Evolutionary conservation across 2,888 invertebrate genomes (phyloP).

Genomic region (Amphipoea lucens): DNA sequence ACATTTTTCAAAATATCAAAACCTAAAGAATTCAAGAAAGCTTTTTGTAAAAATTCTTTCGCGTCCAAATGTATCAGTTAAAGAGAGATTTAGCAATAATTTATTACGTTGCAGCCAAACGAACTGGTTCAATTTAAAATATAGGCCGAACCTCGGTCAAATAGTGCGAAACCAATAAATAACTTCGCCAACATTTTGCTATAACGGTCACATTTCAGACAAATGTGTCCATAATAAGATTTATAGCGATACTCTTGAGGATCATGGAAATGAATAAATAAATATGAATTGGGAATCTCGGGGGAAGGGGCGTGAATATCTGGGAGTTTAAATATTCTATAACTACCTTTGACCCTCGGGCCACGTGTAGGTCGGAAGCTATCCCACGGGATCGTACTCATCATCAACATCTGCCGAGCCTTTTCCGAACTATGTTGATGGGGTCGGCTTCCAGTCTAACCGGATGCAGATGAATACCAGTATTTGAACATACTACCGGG

Average conservation of each 20-base stretch:
- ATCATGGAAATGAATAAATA: background rate
- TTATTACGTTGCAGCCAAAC: conserved; percentile 45
- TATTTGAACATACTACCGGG: too few species aligned
- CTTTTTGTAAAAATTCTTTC: background rate
- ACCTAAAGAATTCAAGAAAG: background rate
- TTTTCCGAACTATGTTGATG: too few species aligned
- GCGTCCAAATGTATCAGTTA: background rate
- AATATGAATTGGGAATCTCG: background rate
- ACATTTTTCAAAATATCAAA: background rate
- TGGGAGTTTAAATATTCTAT: background rate
- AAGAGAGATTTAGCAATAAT: conserved; percentile 14
- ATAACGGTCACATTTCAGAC: conserved; percentile 24
- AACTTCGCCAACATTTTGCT: conserved; percentile 25
- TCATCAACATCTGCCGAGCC: too few species aligned
- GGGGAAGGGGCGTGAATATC: background rate
- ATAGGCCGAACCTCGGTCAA: conserved; percentile 26
- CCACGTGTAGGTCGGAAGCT: too few species aligned
- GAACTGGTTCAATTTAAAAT: conserved; percentile 37
- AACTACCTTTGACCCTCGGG: too few species aligned
- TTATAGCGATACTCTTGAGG: conserved; percentile 32
- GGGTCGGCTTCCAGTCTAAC: too few species aligned
- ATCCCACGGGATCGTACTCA: background rate
- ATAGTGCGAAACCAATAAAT: conserved; percentile 42
- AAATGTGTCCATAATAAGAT: conserved; percentile 32
- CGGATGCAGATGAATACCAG: too few species aligned